Conservation (phyloP, 2,113 vertebrate species). For the Gallinago media region DNA sequence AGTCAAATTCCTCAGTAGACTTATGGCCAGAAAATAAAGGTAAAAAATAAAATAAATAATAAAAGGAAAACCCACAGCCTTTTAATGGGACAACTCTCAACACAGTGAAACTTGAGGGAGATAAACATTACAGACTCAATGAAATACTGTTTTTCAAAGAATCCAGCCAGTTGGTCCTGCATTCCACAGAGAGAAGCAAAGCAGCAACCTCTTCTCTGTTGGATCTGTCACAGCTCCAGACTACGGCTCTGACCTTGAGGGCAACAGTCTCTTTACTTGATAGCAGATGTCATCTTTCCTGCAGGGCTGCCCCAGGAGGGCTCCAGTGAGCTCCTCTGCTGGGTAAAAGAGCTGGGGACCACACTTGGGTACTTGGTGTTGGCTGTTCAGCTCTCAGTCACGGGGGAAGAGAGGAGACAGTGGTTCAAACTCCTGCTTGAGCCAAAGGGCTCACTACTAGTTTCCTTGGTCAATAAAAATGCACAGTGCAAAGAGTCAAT, state of each 20-base stretch:
- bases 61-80: not conserved
- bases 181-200: not conserved
- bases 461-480: not conserved
- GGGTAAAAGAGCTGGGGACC: not conserved
- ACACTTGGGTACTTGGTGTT: not conserved
- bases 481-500: not conserved
- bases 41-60: not conserved
- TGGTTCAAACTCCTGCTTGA: not conserved
- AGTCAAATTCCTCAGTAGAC: not conserved
- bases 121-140: not conserved
- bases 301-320: fast-evolving
- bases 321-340: not conserved
- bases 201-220: not conserved
- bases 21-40: not conserved
- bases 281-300: not conserved
- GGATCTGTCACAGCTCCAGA: not conserved
- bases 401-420: fast-evolving
- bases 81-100: not conserved
- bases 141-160: not conserved
- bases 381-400: not conserved
- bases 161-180: not conserved
- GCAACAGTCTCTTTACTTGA: not conserved
- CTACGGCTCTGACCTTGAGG: not conserved
- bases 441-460: not conserved
- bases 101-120: not conserved